Percentiles rank a stretch among this genome's conserved stretches.
phyloP scores from a whole-genome alignment of 1,140 invertebrate species.

The Lordiphosa clarofinis region DNA sequence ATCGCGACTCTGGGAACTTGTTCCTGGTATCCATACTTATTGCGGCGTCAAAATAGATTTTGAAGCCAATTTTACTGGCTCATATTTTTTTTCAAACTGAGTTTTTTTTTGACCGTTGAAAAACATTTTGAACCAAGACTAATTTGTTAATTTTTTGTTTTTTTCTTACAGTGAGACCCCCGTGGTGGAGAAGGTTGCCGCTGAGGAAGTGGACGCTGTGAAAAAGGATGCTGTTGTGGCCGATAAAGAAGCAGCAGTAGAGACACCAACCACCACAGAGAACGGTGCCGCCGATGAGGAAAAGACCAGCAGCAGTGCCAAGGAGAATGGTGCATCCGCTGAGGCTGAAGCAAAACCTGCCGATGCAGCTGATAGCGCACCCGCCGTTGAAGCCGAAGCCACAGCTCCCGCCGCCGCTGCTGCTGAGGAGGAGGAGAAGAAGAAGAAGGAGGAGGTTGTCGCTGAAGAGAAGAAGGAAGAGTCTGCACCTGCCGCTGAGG shows the following conservation, averaged over 20 bases:
- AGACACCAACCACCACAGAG: slow-evolving; percentile 61
- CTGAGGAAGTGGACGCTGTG: slow-evolving; percentile 73
- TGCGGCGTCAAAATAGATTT: too few species aligned
- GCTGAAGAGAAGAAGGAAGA: slow-evolving; percentile 29
- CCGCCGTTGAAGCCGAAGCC: slow-evolving; percentile 29
- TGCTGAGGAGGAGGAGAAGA: slow-evolving; percentile 38
- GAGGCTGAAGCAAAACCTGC: slow-evolving; percentile 29
- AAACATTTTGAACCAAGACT: too few species aligned
- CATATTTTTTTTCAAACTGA: too few species aligned
- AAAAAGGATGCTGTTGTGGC: slow-evolving; percentile 63
- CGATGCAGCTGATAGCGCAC: slow-evolving; percentile 35
- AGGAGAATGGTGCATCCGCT: slow-evolving; percentile 47
- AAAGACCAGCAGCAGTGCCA: slow-evolving; percentile 40
- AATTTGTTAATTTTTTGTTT: too few species aligned
- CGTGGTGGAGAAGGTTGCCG: slow-evolving; percentile 75
- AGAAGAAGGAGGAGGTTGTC: slow-evolving; percentile 40
- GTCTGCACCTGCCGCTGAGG: slow-evolving; percentile 40
- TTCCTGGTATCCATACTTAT: too few species aligned
- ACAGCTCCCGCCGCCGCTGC: slow-evolving; percentile 27
- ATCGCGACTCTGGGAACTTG: too few species aligned
- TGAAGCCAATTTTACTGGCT: too few species aligned
- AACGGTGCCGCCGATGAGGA: slow-evolving; percentile 63
- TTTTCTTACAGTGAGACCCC: slow-evolving; percentile 63
- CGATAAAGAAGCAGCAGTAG: slow-evolving; percentile 48
- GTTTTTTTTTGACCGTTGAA: too few species aligned